Base-by-base conservation (phyloP, 2,113 vertebrate species). In the Ellobius talpinus region DNA sequence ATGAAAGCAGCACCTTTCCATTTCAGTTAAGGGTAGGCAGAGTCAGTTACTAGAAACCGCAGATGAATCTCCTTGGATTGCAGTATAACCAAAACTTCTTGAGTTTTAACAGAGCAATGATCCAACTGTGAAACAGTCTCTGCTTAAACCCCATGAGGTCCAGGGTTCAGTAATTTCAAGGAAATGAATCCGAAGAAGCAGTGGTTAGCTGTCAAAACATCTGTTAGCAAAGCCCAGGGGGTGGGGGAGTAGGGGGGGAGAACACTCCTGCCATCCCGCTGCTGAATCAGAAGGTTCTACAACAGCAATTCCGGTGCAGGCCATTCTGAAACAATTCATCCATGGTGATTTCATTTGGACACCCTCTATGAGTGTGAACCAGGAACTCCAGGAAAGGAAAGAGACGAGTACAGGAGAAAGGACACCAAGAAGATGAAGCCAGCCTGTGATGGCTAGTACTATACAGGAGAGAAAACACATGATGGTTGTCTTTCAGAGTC, bases 191-290 rank as follows among this genome's bases (percentile, higher is more conserved):
- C 84, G 61, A 70, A 77, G 81, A 84, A 95, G 89, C 76, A 82
- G 31, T 85, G 45, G 61, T 78, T 91, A 97, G 76, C 90, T 94
- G 85, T 96, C 93, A 97, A 78, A 96, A 96, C 72, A 97, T 93
- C 85, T 95, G 89, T 95, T 93, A 95, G 68, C 78, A 95, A 91
- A 93, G 42, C 91, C 68, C 42, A 50, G 47, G 50, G 55, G 29
- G 63, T 19, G 1, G 7, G 14, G 14, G 3, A 23, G 12, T 84
- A 7, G 24, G 55, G 55, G 31, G 21, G 24, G 33, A 94, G 55
- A 81, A 92, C 58, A 84, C 14, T 50, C 14, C 33, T 82, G 92
- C 58, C 45, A 79, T 55, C n/a, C 31, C 0, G 21, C 42, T 65
- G 45, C 39, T 85, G 47, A 58, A 42, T 78, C 45, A 55, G 65